A percentile compares a stretch with the other conserved stretches of the same genome.
These are phyloP conservation scores for Apamea monoglypha DNA, from an alignment of 2,888 invertebrate genomes.

Conservation along the genomic window DNA sequence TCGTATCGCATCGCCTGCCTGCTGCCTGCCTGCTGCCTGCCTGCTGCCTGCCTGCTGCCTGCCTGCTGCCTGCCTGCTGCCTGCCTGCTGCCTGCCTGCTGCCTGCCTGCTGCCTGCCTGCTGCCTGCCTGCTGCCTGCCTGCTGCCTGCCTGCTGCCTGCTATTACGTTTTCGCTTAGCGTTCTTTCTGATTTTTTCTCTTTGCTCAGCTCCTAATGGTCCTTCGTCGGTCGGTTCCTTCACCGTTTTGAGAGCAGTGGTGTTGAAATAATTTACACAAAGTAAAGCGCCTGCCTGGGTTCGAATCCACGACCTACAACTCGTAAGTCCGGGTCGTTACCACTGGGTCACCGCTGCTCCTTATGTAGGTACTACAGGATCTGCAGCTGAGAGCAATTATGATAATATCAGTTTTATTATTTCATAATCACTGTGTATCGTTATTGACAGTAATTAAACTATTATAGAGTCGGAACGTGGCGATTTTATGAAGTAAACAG, in stretches of 20 bases:
- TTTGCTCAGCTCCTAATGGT: no score
- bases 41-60: no score
- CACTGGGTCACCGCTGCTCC: neutral
- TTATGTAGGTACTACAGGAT: neutral
- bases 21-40: no score
- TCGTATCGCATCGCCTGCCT: no score
- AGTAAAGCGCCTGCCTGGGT: neutral
- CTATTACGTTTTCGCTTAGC: no score
- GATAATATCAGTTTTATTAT: constrained; percentile 4
- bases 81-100: no score
- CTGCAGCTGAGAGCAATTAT: neutral
- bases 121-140: no score
- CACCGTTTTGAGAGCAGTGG: neutral
- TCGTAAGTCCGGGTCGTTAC: neutral
- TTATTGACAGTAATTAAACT: constrained; percentile 30
- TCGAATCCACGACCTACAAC: neutral
- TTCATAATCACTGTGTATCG: constrained; percentile 21
- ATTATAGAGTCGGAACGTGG: neutral
- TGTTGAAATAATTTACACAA: neutral
- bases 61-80: no score
- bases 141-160: no score
- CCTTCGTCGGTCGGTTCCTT: no score
- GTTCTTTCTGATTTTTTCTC: no score
- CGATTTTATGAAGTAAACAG: constrained; percentile 41
- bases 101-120: no score